Percentiles rank a stretch among this genome's conserved stretches.
phyloP scores from a whole-genome alignment of 2,888 invertebrate species.

The Melanostoma scalare region DNA sequence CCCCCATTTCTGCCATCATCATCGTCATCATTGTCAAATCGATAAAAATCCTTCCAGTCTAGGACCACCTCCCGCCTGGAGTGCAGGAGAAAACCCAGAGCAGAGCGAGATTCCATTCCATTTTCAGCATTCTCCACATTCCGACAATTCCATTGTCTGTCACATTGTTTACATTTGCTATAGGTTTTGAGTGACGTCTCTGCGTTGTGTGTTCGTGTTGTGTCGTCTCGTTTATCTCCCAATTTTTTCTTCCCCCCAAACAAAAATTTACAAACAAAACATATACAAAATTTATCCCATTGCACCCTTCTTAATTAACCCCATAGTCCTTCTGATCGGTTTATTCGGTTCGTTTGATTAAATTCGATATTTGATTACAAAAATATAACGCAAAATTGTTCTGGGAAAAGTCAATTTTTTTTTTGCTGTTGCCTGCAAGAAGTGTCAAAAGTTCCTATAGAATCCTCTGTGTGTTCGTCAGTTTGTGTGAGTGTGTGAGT shows the following conservation, averaged over 20 bases:
- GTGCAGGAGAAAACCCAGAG: constrained; percentile 26
- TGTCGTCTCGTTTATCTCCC: constrained; percentile 73
- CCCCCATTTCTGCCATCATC: constrained; percentile 12
- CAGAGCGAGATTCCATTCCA: constrained; percentile 73
- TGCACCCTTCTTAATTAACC: constrained; percentile 62
- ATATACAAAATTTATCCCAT: constrained; percentile 51
- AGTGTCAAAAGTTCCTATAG: constrained; percentile 72
- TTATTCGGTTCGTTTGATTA: constrained; percentile 49
- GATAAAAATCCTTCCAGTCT: constrained; percentile 72
- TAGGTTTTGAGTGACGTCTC: constrained; percentile 72
- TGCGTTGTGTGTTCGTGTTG: constrained; percentile 69
- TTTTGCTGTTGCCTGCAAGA: constrained; percentile 42
- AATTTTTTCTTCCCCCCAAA: constrained; percentile 72
- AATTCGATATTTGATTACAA: constrained; percentile 45
- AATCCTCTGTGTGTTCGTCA: constrained; percentile 35
- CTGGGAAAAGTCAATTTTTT: constrained; percentile 69
- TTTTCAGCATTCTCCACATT: constrained; percentile 72
- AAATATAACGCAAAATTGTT: constrained; percentile 37
- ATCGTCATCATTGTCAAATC: constrained; percentile 58
- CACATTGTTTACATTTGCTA: constrained; percentile 71
- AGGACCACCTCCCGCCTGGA: neutral
- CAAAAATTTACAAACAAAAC: constrained; percentile 50
- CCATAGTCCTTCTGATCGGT: constrained; percentile 54
- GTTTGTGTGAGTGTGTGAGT: constrained; percentile 20
- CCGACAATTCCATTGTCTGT: constrained; percentile 73